phyloP scores from a whole-genome alignment of 2,888 invertebrate genomes.

The Gisinianus flammeolus region DNA sequence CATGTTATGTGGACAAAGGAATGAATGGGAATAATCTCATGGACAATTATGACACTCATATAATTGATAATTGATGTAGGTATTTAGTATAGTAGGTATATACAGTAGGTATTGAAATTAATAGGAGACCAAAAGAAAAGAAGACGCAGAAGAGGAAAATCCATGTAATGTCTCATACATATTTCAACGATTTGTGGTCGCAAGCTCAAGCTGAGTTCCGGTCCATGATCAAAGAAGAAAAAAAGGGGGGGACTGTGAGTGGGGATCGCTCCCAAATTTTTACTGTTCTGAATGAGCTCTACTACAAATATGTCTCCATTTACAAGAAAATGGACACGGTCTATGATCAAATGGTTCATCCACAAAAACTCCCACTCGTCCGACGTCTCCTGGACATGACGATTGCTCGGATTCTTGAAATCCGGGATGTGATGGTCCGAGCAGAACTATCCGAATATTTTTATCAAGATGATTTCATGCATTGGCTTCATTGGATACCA shows the following conservation, averaged over 20 bases:
- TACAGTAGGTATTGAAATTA: too few species aligned
- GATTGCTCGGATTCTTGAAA: slow-evolving; percentile 82
- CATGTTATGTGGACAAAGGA: too few species aligned
- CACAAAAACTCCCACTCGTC: slow-evolving; percentile 86
- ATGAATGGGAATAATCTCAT: too few species aligned
- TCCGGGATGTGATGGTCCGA: slow-evolving; percentile 86
- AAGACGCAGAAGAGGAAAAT: too few species aligned
- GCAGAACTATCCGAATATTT: slow-evolving; percentile 84
- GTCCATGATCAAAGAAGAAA: slow-evolving; percentile 40
- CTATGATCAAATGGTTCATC: slow-evolving; percentile 90
- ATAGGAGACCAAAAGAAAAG: too few species aligned
- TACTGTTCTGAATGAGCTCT: slow-evolving; percentile 72
- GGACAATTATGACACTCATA: too few species aligned
- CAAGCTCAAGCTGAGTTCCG: slow-evolving; percentile 48
- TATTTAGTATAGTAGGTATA: too few species aligned
- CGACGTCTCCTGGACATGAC: slow-evolving; percentile 75
- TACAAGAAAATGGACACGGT: slow-evolving; percentile 77
- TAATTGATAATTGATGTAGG: too few species aligned
- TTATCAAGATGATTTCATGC: slow-evolving; percentile 74
- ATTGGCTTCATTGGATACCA: slow-evolving; percentile 67
- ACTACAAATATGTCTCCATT: slow-evolving; percentile 80
- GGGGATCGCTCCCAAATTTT: slow-evolving; percentile 66
- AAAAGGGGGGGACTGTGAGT: slow-evolving; percentile 59
- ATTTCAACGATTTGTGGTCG: slow-evolving; percentile 46
- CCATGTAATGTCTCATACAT: too few species aligned